Evolutionary conservation across 2,113 vertebrate genomes (phyloP).

Genomic region (Spea multiplicata): DNA sequence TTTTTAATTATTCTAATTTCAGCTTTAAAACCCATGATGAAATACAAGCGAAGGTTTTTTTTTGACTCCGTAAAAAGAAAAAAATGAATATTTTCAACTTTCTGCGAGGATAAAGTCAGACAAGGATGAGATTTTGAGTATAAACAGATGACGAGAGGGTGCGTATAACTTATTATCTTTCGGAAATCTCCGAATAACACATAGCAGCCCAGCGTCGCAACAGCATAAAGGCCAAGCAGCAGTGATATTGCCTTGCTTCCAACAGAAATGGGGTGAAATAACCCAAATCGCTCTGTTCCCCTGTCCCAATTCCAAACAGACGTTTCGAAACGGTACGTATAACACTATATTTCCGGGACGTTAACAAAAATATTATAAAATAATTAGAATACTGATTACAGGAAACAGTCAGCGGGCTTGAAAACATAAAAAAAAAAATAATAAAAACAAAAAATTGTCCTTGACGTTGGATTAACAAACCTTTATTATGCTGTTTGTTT

Average conservation of each 20-base stretch:
- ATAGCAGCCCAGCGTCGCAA: neutral
- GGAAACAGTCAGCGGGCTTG: constrained; percentile 7
- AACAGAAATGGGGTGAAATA: neutral
- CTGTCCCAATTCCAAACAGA: constrained; percentile 6
- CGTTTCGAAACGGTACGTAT: constrained; percentile 1
- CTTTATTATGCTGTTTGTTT: constrained; percentile 19
- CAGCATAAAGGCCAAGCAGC: constrained; percentile 2
- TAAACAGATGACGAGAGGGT: neutral
- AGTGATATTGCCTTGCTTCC: neutral
- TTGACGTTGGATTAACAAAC: constrained; percentile 46
- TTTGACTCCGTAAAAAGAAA: neutral
- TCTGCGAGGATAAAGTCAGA: neutral
- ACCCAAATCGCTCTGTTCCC: neutral
- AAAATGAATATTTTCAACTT: neutral
- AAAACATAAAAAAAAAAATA: constrained; percentile 14
- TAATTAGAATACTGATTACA: constrained; percentile 29
- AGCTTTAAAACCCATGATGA: neutral
- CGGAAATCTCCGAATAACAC: neutral
- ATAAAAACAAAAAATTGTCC: neutral
- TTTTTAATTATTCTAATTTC: constrained; percentile 4
- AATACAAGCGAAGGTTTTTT: neutral
- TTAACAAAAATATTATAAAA: constrained; percentile 9
- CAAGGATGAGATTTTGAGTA: neutral
- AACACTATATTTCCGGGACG: constrained; percentile 16
- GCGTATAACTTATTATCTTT: constrained; percentile 3